Percentiles rank a stretch among this genome's conserved stretches.
Conservation (phyloP, 2,113 vertebrate genomes). For the Columbina picui region DNA sequence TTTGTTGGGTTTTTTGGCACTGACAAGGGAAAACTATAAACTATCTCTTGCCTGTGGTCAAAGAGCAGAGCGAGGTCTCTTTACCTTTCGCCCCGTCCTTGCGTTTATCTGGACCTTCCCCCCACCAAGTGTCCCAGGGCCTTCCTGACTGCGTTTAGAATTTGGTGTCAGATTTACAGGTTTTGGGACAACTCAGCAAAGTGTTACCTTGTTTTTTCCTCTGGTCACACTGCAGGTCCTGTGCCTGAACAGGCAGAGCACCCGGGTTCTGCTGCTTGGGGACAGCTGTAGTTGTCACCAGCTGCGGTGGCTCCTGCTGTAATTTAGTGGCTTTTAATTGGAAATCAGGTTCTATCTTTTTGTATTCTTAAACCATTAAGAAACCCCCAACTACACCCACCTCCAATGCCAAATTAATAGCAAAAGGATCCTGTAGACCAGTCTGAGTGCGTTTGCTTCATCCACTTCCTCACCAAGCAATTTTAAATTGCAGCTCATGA, state of each 20-base stretch:
- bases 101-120: background rate
- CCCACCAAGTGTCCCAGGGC: background rate
- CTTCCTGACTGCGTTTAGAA: background rate
- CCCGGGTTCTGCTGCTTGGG: background rate
- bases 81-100: background rate
- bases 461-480: fast-evolving
- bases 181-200: background rate
- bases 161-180: background rate
- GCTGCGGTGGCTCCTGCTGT: background rate
- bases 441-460: background rate
- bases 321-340: background rate
- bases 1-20: background rate
- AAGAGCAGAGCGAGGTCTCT: background rate
- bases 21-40: fast-evolving
- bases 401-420: background rate
- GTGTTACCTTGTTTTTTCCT: background rate
- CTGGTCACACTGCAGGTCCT: background rate
- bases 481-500: background rate
- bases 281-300: background rate
- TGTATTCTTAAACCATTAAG: background rate
- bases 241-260: fast-evolving
- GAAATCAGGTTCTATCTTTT: background rate
- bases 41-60: background rate
- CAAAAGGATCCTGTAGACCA: fast-evolving
- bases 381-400: fast-evolving